Evolutionary conservation across 2,797 vertebrate genomes (phyloP), one percentile per base, ranked within the genome.

Genomic region (Sebastes oblongus): DNA sequence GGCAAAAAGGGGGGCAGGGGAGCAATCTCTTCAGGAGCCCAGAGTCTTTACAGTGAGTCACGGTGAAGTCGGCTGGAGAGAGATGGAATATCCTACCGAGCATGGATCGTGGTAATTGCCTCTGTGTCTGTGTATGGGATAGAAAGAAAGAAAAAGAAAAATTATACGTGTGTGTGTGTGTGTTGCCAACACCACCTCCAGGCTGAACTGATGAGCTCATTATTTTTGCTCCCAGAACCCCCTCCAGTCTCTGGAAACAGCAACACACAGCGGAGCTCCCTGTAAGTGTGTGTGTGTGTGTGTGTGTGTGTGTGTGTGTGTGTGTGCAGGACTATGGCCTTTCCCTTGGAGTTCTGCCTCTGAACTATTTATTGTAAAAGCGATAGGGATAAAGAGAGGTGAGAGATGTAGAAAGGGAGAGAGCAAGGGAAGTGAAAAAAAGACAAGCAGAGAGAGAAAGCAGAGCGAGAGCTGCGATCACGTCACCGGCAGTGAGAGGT

Each of bases 131-230:
- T 91, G 89, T 92, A 90, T 70, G 74, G 86, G 89, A 87, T 84
- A 82, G 86, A 91, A 87, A 88, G 86, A 93, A 82, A 76, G 89
- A 82, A 89, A 87, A 86, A 89, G 83, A 89, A 90, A 88, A 87
- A 90, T 85, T 39, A 29, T 65, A 62, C 25, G 71, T 36, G 59
- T 50, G 32, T 72, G 42, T 67, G 29, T 29, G 83, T 88, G 86
- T 88, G 82, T 87, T 91, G 83, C 94, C 90, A 91, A 86, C 78
- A 84, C 85, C 92, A 92, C 92, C 92, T 94, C 88, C 76, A 90
- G 93, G 89, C 91, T 91, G 86, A 91, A 94, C 92, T 94, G 93
- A 96, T 96, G 94, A 95, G 94, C 94, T 96, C 94, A 95, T 96
- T 96, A 96, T 95, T 95, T 94, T 94, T 90, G 84, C 91, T 92